Evolutionary conservation across 1,140 invertebrate genomes (phyloP).

Genomic region (Whitmania pigra): DNA sequence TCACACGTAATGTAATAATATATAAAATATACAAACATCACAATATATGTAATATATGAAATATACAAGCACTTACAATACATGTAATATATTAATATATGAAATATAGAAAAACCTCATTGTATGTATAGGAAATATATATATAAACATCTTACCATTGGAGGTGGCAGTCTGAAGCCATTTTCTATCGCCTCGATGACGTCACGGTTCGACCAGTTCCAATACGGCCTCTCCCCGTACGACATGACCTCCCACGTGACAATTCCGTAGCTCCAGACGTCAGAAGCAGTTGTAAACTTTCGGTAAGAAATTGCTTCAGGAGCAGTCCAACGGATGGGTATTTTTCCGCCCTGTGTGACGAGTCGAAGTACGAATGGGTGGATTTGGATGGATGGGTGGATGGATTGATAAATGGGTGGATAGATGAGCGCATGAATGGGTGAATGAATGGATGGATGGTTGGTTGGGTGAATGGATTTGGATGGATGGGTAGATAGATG

Average conservation of each 20-base stretch:
- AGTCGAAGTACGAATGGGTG: background rate
- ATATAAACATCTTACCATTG: conserved; percentile 62
- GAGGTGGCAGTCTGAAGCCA: conserved; percentile 79
- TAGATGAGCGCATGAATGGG: too few species aligned
- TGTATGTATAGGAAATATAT: too few species aligned
- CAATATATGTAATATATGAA: too few species aligned
- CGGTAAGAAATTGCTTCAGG: conserved; percentile 96
- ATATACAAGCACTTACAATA: background rate
- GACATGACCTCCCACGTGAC: conserved; percentile 99
- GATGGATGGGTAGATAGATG: background rate
- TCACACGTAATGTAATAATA: too few species aligned
- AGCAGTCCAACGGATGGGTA: conserved; percentile 98
- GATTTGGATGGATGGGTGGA: background rate
- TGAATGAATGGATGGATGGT: background rate
- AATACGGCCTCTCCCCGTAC: conserved; percentile 95
- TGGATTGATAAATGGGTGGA: background rate
- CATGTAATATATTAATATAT: too few species aligned
- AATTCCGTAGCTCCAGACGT: conserved; percentile 97
- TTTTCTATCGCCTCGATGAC: conserved; percentile 98
- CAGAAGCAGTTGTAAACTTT: conserved; percentile 86
- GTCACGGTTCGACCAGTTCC: conserved; percentile 99
- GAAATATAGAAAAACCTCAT: background rate
- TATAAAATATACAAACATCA: too few species aligned
- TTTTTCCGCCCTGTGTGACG: conserved; percentile 54
- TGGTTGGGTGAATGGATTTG: background rate